phyloP scores from a whole-genome alignment of 2,113 vertebrate genomes.

The Oceanites oceanicus region DNA sequence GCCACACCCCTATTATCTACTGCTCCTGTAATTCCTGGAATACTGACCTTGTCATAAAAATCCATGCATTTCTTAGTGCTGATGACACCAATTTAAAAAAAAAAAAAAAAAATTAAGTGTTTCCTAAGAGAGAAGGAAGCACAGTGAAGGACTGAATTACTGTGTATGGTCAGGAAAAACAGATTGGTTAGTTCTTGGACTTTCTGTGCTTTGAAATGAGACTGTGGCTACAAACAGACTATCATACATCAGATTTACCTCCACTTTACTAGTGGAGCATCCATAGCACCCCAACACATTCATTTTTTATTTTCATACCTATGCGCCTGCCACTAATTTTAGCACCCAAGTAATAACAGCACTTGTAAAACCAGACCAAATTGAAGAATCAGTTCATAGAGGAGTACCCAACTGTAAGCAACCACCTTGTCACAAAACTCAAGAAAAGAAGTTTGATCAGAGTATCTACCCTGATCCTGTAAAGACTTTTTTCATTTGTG shows the following conservation, averaged over 20 bases:
- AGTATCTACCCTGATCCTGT: background rate
- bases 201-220: background rate
- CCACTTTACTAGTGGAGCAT: background rate
- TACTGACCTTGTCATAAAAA: background rate
- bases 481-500: background rate
- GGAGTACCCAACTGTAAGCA: background rate
- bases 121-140: background rate
- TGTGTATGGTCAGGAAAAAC: background rate
- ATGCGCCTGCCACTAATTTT: background rate
- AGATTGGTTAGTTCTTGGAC: background rate
- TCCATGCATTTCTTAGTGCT: background rate
- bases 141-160: background rate
- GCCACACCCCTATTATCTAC: background rate
- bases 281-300: background rate
- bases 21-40: background rate
- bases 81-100: background rate
- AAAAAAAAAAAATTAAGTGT: background rate
- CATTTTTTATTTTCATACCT: background rate
- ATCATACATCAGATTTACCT: background rate
- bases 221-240: background rate
- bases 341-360: background rate
- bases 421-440: background rate
- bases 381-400: background rate
- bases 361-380: background rate
- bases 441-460: background rate